These are phyloP conservation scores for Drosophila recens DNA, from an alignment of 2,888 invertebrate genomes.

Conservation along the genomic window DNA sequence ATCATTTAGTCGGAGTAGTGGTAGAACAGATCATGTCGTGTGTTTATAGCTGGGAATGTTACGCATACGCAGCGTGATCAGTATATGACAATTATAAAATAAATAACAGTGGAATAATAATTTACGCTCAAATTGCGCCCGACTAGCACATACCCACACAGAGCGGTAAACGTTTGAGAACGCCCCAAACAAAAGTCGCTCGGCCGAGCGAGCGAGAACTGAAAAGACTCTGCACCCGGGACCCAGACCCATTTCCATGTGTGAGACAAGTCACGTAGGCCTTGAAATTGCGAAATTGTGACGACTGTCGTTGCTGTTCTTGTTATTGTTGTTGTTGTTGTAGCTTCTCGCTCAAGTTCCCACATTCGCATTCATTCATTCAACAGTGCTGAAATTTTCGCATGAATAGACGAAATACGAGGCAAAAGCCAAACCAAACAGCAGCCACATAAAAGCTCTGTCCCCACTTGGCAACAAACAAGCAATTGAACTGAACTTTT, in stretches of 20 bases:
- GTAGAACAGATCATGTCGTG: constrained; percentile 65
- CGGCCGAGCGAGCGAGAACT: constrained; percentile 9
- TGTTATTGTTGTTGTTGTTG: constrained; percentile 18
- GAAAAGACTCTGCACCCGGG: constrained; percentile 60
- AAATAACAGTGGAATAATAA: constrained; percentile 31
- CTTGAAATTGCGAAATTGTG: constrained; percentile 74
- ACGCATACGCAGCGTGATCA: constrained; percentile 29
- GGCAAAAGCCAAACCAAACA: constrained; percentile 46
- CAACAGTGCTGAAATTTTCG: constrained; percentile 60
- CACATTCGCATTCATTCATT: constrained; percentile 58
- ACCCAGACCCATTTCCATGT: constrained; percentile 50
- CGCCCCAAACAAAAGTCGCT: constrained; percentile 18
- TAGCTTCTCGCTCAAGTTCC: constrained; percentile 42
- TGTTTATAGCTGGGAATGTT: constrained; percentile 7
- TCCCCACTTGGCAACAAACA: constrained; percentile 68
- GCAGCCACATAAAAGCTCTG: constrained; percentile 53
- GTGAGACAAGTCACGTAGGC: constrained; percentile 80
- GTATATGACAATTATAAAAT: constrained; percentile 25
- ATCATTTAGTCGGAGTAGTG: constrained; percentile 31
- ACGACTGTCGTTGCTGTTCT: constrained; percentile 40
- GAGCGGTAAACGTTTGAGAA: constrained; percentile 15
- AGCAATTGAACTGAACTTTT: constrained; percentile 12
- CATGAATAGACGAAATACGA: constrained; percentile 70
- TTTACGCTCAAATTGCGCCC: constrained; percentile 39
- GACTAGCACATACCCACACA: constrained; percentile 22